phyloP scores from a whole-genome alignment of 2,113 vertebrate genomes.

The Anser cygnoides region DNA sequence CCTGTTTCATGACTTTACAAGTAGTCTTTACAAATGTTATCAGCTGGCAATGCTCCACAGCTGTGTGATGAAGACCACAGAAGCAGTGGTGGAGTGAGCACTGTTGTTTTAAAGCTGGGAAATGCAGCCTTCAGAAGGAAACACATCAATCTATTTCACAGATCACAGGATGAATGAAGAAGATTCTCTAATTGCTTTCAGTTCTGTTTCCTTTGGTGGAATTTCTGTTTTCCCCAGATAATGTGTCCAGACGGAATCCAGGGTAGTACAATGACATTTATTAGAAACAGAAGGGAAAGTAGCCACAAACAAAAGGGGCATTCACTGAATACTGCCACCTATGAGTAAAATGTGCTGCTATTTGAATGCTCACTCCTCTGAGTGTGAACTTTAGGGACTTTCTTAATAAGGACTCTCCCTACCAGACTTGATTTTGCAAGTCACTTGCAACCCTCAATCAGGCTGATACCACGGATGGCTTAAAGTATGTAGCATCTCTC shows the following conservation, averaged over 20 bases:
- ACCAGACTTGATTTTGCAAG: neutral
- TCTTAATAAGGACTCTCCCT: neutral
- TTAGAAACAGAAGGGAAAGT: slow-evolving; percentile 53
- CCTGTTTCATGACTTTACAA: neutral
- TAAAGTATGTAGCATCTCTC: neutral
- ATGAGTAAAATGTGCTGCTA: neutral
- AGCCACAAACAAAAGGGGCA: neutral
- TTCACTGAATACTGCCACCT: neutral
- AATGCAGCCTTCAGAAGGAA: slow-evolving; percentile 22
- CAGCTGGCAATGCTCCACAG: neutral
- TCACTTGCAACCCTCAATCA: fast-evolving
- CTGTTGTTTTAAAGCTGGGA: neutral
- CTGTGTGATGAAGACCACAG: neutral
- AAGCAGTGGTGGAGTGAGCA: neutral
- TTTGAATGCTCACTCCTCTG: neutral
- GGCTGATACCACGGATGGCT: neutral
- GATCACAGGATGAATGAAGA: neutral
- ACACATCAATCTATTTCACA: neutral
- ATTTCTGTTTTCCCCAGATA: neutral
- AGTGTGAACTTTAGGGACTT: neutral
- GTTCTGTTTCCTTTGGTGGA: slow-evolving; percentile 41
- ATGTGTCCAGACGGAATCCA: neutral
- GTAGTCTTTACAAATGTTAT: neutral
- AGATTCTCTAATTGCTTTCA: slow-evolving; percentile 12
- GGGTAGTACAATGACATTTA: neutral